These are phyloP conservation scores for Lamproptera curius DNA, from an alignment of 2,888 invertebrate genomes.

Conservation along the genomic window DNA sequence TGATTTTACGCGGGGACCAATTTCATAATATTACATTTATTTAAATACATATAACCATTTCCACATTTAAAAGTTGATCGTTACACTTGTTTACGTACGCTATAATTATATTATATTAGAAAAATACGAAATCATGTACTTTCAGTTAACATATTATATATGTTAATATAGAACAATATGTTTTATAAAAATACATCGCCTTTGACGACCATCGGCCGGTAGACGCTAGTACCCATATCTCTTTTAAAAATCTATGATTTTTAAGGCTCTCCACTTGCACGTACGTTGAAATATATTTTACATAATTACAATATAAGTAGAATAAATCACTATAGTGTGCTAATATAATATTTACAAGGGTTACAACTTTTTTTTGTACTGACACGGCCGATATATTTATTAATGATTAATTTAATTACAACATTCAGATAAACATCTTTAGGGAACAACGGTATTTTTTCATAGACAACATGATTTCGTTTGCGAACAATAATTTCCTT, in stretches of 20 bases:
- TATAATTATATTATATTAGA: slow-evolving; percentile 66
- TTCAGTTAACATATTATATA: slow-evolving; percentile 76
- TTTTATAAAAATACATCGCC: slow-evolving; percentile 76
- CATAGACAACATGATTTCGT: slow-evolving; percentile 41
- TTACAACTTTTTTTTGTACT: slow-evolving; percentile 65
- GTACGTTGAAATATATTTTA: slow-evolving; percentile 67
- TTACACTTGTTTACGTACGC: slow-evolving; percentile 59
- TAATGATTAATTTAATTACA: slow-evolving; percentile 47
- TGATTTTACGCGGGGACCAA: slow-evolving; percentile 46
- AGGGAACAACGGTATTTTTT: slow-evolving; percentile 47
- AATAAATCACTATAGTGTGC: slow-evolving; percentile 63
- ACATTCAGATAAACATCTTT: slow-evolving; percentile 56
- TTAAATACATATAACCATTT: slow-evolving; percentile 49
- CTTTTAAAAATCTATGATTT: slow-evolving; percentile 72
- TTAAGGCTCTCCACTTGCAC: slow-evolving; percentile 69
- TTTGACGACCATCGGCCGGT: slow-evolving; percentile 55
- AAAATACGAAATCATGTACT: slow-evolving; percentile 77
- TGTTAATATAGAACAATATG: slow-evolving; percentile 77
- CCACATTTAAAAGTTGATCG: slow-evolving; percentile 63
- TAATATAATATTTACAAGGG: slow-evolving; percentile 65
- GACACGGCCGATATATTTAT: slow-evolving; percentile 67
- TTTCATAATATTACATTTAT: slow-evolving; percentile 35
- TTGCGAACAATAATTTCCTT: slow-evolving; percentile 40
- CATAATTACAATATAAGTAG: slow-evolving; percentile 70
- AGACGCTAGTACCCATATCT: slow-evolving; percentile 71